These are phyloP conservation scores for Nebria brevicollis DNA, from an alignment of 2,888 invertebrate genomes.

Conservation along the genomic window DNA sequence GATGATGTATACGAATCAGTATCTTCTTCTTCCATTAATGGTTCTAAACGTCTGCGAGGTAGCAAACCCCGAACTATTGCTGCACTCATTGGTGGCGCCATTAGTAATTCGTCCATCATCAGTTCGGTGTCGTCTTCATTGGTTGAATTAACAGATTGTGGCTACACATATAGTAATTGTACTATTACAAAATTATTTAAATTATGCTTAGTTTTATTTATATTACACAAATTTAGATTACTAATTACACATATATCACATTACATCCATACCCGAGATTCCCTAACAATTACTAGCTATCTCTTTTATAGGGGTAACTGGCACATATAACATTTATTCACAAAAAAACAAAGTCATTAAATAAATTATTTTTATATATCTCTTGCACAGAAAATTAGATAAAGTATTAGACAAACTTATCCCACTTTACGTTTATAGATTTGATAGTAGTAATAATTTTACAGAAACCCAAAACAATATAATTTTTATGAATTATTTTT, in stretches of 20 bases:
- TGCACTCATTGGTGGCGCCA: constrained; percentile 81
- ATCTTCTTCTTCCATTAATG: constrained; percentile 83
- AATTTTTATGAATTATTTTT: no score
- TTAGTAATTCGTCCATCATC: constrained; percentile 83
- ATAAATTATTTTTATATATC: neutral
- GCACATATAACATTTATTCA: neutral
- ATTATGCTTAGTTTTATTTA: neutral
- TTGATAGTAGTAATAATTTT: constrained; percentile 17
- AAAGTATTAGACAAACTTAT: no score
- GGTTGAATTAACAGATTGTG: constrained; percentile 66
- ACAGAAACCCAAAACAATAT: no score
- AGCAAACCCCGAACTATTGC: constrained; percentile 76
- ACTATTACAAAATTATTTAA: constrained; percentile 13
- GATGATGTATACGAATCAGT: constrained; percentile 71
- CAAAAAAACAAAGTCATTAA: constrained; percentile 26
- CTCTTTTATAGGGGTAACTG: neutral
- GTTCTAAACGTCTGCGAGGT: constrained; percentile 81
- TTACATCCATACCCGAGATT: constrained; percentile 1
- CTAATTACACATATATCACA: constrained; percentile 1
- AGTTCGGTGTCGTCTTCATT: constrained; percentile 83
- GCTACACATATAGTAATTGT: constrained; percentile 11
- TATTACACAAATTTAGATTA: neutral
- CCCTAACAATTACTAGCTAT: neutral
- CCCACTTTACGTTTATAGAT: neutral
- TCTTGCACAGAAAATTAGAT: no score